These are phyloP conservation scores for Drosophila equinoxialis DNA, from an alignment of 1,140 invertebrate genomes.

Conservation along the genomic window DNA sequence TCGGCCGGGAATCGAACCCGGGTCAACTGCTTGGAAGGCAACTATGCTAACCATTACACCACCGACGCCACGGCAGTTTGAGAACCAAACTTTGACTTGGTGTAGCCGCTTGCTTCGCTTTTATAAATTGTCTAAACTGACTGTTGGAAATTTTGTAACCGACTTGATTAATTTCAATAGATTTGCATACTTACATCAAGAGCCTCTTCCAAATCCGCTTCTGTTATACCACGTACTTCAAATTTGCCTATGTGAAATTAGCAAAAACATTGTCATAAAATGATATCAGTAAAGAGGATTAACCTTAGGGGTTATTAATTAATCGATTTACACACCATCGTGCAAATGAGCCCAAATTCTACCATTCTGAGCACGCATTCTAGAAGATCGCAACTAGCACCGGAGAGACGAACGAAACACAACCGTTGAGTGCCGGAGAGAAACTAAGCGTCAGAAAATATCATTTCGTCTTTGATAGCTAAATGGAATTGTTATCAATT, in stretches of 20 bases:
- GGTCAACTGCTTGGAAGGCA: constrained; percentile 94
- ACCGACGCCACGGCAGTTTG: constrained; percentile 82
- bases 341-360: constrained; percentile 59
- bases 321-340: constrained; percentile 47
- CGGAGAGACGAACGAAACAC: neutral
- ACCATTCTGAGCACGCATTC: constrained; percentile 55
- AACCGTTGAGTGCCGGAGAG: constrained; percentile 14
- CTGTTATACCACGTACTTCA: constrained; percentile 60
- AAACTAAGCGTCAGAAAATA: constrained; percentile 31
- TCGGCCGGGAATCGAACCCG: constrained; percentile 91
- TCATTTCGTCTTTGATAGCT: neutral
- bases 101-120: neutral
- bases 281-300: neutral
- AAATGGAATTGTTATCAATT: constrained; percentile 13
- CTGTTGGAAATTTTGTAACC: neutral
- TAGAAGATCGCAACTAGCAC: neutral
- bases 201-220: constrained; percentile 62
- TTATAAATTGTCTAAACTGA: neutral
- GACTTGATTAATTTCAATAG: neutral
- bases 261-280: neutral
- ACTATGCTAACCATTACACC: constrained; percentile 94
- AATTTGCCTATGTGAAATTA: constrained; percentile 47
- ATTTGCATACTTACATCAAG: constrained; percentile 67
- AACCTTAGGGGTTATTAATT: constrained; percentile 1
- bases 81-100: constrained; percentile 26